These are phyloP conservation scores for Xyrichtys novacula DNA, from an alignment of 2,797 vertebrate genomes.

Conservation along the genomic window DNA sequence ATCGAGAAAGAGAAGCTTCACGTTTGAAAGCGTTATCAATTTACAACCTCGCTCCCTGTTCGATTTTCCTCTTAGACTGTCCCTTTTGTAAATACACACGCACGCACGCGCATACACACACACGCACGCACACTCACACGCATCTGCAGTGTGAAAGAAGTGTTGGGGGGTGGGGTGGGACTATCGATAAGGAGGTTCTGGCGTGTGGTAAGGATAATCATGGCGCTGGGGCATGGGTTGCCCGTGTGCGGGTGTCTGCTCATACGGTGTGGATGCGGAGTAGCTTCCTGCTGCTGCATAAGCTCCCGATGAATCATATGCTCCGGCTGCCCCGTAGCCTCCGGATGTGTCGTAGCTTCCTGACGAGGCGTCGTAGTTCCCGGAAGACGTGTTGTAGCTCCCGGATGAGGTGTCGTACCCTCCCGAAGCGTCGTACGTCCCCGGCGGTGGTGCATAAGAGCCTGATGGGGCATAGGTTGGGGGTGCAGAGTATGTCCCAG, in stretches of 20 bases:
- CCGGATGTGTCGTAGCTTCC: slow-evolving; percentile 73
- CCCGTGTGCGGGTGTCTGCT: slow-evolving; percentile 87
- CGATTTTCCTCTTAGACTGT: slow-evolving; percentile 58
- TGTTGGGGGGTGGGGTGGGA: slow-evolving; percentile 63
- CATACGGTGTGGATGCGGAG: slow-evolving; percentile 85
- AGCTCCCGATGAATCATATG: slow-evolving; percentile 80
- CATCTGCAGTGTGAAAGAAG: slow-evolving; percentile 68
- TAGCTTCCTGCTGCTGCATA: slow-evolving; percentile 78
- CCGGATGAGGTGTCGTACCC: slow-evolving; percentile 59
- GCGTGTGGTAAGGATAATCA: slow-evolving; percentile 88
- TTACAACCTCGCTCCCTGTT: slow-evolving; percentile 51
- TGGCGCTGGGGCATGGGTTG: slow-evolving; percentile 86
- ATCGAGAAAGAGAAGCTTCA: slow-evolving; percentile 49
- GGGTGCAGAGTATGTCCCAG: slow-evolving; percentile 74
- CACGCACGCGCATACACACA: slow-evolving; percentile 47
- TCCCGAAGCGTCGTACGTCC: slow-evolving; percentile 65
- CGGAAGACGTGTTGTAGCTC: slow-evolving; percentile 64
- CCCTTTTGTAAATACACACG: slow-evolving; percentile 69
- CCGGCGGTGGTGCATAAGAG: slow-evolving; percentile 62
- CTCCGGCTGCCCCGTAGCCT: slow-evolving; percentile 68
- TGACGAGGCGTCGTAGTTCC: slow-evolving; percentile 66
- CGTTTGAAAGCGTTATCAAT: slow-evolving; percentile 51
- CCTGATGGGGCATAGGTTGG: slow-evolving; percentile 58
- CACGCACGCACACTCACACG: slow-evolving; percentile 43
- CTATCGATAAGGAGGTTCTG: slow-evolving; percentile 90